These are phyloP conservation scores for Muntiacus muntjak DNA, from an alignment of 2,113 vertebrate genomes.

Conservation along the genomic window DNA sequence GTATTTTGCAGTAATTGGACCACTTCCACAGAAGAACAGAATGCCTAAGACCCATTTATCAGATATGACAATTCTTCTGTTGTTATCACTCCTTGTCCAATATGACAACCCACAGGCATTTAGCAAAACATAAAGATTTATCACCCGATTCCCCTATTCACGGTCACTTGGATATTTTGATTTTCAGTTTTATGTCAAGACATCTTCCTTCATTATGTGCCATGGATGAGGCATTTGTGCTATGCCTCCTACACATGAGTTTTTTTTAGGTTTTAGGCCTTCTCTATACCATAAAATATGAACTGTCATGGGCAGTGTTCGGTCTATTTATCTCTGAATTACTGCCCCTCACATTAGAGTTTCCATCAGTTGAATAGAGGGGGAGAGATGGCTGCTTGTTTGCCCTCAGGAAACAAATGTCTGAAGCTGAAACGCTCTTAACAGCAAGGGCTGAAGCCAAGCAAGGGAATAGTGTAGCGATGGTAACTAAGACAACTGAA, in stretches of 20 bases:
- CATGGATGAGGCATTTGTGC: background rate
- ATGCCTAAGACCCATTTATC: conserved; percentile 6
- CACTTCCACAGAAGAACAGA: background rate
- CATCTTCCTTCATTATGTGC: background rate
- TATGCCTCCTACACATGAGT: conserved; percentile 26
- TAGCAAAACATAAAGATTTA: conserved; percentile 65
- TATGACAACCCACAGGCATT: conserved; percentile 40
- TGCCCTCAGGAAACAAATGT: conserved; percentile 62
- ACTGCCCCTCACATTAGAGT: conserved; percentile 65
- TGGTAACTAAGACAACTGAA: background rate
- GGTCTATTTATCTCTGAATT: conserved; percentile 75
- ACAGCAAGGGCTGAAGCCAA: background rate
- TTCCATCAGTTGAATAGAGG: conserved; percentile 46
- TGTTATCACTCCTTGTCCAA: conserved; percentile 26
- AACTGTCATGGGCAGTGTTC: conserved; percentile 49
- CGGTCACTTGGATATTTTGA: conserved; percentile 36
- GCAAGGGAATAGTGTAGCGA: background rate
- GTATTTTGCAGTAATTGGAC: conserved; percentile 12
- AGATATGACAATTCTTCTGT: background rate
- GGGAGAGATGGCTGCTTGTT: conserved; percentile 43
- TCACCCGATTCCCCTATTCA: conserved; percentile 42
- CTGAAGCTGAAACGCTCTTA: conserved; percentile 3
- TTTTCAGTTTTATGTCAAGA: conserved; percentile 44
- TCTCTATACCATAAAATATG: conserved; percentile 53
- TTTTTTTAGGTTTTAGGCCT: conserved; percentile 59